These are phyloP conservation scores for Paralvinella palmiformis DNA, from an alignment of 1,140 invertebrate species.

Conservation along the genomic window DNA sequence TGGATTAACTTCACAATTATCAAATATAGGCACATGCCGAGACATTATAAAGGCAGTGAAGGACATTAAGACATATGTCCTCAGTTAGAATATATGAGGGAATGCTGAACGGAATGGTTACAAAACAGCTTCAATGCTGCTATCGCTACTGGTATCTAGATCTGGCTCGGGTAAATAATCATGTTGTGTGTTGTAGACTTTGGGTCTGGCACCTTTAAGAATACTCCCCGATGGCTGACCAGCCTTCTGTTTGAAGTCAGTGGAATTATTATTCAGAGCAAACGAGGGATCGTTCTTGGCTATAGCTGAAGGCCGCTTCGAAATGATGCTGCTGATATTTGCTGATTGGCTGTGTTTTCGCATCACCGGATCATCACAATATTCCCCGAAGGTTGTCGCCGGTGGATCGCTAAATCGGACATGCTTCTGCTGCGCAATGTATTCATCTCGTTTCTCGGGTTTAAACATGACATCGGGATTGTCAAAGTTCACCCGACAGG, in stretches of 20 bases:
- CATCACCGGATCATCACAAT: background rate
- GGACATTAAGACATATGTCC: no score
- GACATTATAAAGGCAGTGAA: no score
- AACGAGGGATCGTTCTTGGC: background rate
- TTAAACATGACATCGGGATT: constrained; percentile 12
- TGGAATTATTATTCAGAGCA: background rate
- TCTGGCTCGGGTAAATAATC: no score
- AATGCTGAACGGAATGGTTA: no score
- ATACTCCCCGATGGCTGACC: no score
- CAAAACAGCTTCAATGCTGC: no score
- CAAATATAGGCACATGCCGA: no score
- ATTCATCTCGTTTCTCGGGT: constrained; percentile 20
- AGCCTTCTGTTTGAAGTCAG: background rate
- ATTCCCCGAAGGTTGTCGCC: background rate
- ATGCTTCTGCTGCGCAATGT: background rate
- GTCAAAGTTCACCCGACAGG: constrained; percentile 3
- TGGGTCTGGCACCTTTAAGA: no score
- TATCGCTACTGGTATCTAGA: no score
- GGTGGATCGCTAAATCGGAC: background rate
- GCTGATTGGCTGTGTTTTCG: background rate
- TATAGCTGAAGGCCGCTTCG: background rate
- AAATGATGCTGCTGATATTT: background rate
- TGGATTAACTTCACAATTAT: no score
- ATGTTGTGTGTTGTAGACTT: no score
- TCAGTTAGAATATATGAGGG: no score